A percentile compares a stretch with the other conserved stretches of the same genome.
Evolutionary conservation across 2,113 vertebrate genomes (phyloP).

Genomic region (Pelecanoides urinatrix): DNA sequence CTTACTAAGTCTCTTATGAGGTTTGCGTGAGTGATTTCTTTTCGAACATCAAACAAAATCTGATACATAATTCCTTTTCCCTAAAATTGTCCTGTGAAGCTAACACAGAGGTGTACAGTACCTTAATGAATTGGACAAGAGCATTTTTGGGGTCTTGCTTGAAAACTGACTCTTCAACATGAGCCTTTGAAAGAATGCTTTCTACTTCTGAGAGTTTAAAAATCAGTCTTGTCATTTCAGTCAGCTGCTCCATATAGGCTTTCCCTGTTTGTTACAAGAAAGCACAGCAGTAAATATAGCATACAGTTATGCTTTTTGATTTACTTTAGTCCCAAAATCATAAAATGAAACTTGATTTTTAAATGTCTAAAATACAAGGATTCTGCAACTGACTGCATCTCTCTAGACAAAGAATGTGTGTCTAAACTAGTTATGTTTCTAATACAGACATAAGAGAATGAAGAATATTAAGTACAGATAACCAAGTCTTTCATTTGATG

Average conservation of each 20-base stretch:
- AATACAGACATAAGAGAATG: not conserved
- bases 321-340: not conserved
- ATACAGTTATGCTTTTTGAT: not conserved
- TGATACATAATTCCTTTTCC: not conserved
- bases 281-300: not conserved
- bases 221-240: constrained; percentile 88
- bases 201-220: constrained; percentile 89
- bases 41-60: not conserved
- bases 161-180: constrained; percentile 63
- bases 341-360: not conserved
- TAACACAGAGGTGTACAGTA: constrained; percentile 58
- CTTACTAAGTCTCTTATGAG: not conserved
- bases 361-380: not conserved
- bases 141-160: constrained; percentile 80
- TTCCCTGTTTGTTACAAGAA: constrained; percentile 73
- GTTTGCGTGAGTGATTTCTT: not conserved
- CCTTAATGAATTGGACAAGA: constrained; percentile 88
- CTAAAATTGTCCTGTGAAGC: not conserved
- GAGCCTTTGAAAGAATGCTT: constrained; percentile 78
- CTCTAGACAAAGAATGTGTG: not conserved
- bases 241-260: constrained; percentile 82
- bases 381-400: not conserved
- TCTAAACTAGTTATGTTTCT: not conserved
- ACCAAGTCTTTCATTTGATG: not conserved
- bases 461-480: not conserved